Evolutionary conservation across 1,140 invertebrate species (phyloP).

Genomic region (Pinna nobilis): DNA sequence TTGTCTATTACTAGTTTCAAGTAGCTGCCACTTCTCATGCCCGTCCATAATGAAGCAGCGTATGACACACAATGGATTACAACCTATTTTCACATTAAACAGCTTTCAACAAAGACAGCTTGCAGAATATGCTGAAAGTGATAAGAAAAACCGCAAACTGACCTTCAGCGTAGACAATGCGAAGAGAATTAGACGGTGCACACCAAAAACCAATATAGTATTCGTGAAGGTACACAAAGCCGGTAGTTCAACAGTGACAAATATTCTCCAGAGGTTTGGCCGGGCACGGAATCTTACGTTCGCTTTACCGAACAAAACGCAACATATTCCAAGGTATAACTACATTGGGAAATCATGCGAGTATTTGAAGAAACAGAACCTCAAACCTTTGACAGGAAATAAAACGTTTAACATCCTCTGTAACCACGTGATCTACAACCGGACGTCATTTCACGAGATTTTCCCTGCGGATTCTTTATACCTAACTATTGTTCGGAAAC

Average conservation of each 20-base stretch:
- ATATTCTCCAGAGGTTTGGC: conserved; percentile 31
- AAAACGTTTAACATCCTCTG: conserved; percentile 40
- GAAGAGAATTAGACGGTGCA: no score
- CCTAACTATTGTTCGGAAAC: conserved; percentile 49
- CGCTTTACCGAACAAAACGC: conserved; percentile 31
- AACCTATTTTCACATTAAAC: no score
- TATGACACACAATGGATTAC: no score
- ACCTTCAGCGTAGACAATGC: no score
- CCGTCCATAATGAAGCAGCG: no score
- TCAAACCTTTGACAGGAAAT: neutral
- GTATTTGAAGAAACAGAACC: conserved; percentile 3
- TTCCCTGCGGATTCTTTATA: conserved; percentile 47
- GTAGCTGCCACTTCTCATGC: no score
- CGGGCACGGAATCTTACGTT: conserved; percentile 15
- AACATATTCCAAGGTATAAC: neutral
- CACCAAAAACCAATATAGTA: no score
- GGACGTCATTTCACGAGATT: conserved; percentile 18
- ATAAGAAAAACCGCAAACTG: no score
- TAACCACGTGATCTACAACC: conserved; percentile 53
- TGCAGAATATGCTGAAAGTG: no score
- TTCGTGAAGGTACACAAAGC: conserved; percentile 35
- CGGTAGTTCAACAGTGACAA: conserved; percentile 33
- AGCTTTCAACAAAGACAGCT: no score
- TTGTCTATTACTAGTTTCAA: no score
- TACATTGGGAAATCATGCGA: conserved; percentile 1